A percentile compares a stretch with the other conserved stretches of the same genome.
Conservation (phyloP, 1,140 invertebrate genomes). For the Zaprionus kolodkinae region DNA sequence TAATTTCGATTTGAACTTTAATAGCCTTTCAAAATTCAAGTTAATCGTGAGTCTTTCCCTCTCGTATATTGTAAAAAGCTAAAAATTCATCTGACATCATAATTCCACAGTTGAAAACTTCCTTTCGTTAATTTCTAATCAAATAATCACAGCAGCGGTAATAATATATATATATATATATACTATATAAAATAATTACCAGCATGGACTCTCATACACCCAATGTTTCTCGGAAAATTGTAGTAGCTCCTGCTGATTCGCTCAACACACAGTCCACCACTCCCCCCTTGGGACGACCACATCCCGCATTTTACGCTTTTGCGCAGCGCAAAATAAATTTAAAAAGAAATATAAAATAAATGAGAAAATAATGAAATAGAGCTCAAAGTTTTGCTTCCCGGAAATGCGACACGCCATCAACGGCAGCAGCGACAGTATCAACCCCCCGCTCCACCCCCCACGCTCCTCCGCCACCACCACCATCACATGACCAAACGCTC, state of each 20-base stretch:
- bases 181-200: neutral
- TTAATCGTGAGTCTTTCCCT: neutral
- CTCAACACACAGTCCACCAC: no score
- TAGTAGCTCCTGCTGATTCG: neutral
- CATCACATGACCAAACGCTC: no score
- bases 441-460: neutral
- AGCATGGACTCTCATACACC: neutral
- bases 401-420: slow-evolving; percentile 52
- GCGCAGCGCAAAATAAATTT: neutral
- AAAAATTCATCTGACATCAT: neutral
- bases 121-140: neutral
- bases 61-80: neutral
- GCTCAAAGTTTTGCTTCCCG: slow-evolving; percentile 52
- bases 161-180: neutral
- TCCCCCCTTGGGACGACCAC: neutral
- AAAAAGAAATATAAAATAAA: slow-evolving; percentile 12
- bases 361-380: slow-evolving; percentile 1
- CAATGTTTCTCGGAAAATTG: neutral
- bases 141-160: neutral
- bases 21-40: neutral
- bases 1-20: neutral
- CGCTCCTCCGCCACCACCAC: no score
- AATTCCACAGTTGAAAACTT: neutral
- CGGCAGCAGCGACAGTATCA: neutral
- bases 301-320: slow-evolving; percentile 1